Percentiles rank a stretch among this genome's conserved stretches.
Evolutionary conservation across 2,797 vertebrate genomes (phyloP).

Genomic region (Rhincodon typus): DNA sequence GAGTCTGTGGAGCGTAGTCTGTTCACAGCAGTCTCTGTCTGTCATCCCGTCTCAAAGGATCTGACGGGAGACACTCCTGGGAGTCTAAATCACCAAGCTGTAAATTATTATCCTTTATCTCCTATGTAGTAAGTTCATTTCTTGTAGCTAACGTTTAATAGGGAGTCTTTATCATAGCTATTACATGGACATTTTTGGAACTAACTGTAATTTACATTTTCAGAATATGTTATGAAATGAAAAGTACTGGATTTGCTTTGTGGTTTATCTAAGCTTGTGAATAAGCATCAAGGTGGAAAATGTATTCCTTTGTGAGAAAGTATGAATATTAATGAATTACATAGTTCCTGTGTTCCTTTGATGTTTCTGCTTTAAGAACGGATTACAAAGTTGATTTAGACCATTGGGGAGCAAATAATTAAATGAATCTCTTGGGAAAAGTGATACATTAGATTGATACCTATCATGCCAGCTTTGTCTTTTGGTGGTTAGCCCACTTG

Average conservation of each 20-base stretch:
- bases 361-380: background rate
- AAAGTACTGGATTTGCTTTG: background rate
- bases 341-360: background rate
- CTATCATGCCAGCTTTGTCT: background rate
- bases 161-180: slow-evolving; percentile 24
- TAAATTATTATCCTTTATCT: slow-evolving; percentile 38
- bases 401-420: background rate
- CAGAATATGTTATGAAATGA: background rate
- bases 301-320: background rate
- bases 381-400: background rate
- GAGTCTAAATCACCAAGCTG: slow-evolving; percentile 36
- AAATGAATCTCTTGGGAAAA: too few relatives aligned
- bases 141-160: slow-evolving; percentile 25
- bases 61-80: slow-evolving; percentile 23
- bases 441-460: background rate
- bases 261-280: background rate
- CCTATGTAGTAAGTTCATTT: slow-evolving; percentile 27
- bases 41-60: slow-evolving; percentile 35
- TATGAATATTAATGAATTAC: background rate
- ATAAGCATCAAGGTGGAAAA: background rate
- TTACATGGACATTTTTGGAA: background rate
- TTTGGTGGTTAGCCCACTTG: background rate
- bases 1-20: slow-evolving; percentile 37
- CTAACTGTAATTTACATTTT: background rate
- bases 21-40: background rate